These are phyloP conservation scores for Acheta domesticus DNA, from an alignment of 2,888 invertebrate genomes.

Conservation along the genomic window DNA sequence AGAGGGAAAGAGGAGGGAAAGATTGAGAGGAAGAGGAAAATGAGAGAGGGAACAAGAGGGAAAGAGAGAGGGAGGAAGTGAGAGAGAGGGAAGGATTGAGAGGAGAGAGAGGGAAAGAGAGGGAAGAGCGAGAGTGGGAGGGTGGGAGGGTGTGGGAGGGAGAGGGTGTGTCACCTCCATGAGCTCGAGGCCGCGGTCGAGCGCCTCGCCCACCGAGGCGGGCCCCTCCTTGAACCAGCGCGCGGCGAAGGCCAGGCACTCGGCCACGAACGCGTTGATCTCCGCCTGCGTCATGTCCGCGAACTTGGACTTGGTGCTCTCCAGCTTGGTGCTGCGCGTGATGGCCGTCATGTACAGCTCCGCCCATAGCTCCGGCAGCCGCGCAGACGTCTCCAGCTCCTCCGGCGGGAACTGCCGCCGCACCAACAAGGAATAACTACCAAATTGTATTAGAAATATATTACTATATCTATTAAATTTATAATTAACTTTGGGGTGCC, in stretches of 20 bases:
- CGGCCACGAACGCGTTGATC: constrained; percentile 63
- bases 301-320: constrained; percentile 82
- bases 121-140: too few relatives aligned
- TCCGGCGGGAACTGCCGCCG: constrained; percentile 51
- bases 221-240: constrained; percentile 76
- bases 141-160: too few relatives aligned
- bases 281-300: constrained; percentile 74
- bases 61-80: too few relatives aligned
- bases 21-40: too few relatives aligned
- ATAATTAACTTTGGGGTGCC: too few relatives aligned
- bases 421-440: too few relatives aligned
- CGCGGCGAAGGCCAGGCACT: constrained; percentile 64
- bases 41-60: too few relatives aligned
- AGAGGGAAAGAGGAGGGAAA: too few relatives aligned
- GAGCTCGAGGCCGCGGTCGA: constrained; percentile 67
- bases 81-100: too few relatives aligned
- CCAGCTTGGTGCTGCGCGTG: constrained; percentile 65
- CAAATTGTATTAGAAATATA: too few relatives aligned
- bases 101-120: too few relatives aligned
- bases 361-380: constrained; percentile 66
- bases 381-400: constrained; percentile 57
- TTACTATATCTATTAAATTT: too few relatives aligned
- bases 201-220: constrained; percentile 69
- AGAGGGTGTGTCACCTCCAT: constrained; percentile 55
- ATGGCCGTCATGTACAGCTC: constrained; percentile 64